Evolutionary conservation across 1,140 invertebrate genomes (phyloP).

Genomic region (Euura saliciscinereae): DNA sequence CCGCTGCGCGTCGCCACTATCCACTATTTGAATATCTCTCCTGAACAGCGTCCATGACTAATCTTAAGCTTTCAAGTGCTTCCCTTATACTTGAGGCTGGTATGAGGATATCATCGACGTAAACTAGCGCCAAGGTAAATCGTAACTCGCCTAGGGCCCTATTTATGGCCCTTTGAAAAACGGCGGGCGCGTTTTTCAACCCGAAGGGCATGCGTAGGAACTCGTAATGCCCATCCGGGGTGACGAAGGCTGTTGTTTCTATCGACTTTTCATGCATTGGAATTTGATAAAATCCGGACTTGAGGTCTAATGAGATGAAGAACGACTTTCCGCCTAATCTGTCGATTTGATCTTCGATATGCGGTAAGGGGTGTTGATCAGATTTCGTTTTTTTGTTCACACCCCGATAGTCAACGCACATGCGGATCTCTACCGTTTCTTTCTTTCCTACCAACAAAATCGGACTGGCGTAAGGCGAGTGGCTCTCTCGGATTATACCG

Average conservation of each 20-base stretch:
- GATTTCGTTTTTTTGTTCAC: conserved; percentile 43
- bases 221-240: conserved; percentile 28
- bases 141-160: conserved; percentile 12
- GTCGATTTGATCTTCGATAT: neutral
- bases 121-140: conserved; percentile 24
- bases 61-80: conserved; percentile 20
- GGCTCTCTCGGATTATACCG: conserved; percentile 25
- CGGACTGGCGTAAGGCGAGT: conserved; percentile 31
- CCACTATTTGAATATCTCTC: no score
- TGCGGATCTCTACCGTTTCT: conserved; percentile 37
- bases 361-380: neutral
- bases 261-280: conserved; percentile 18
- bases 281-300: conserved; percentile 34
- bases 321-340: no score
- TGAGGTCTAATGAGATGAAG: conserved; percentile 24
- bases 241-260: conserved; percentile 25
- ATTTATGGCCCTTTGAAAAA: conserved; percentile 46
- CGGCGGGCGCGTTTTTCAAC: conserved; percentile 27
- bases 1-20: no score
- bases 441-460: conserved; percentile 27
- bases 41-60: no score
- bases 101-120: conserved; percentile 36
- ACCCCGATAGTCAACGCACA: conserved; percentile 41
- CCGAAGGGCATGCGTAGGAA: conserved; percentile 39
- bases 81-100: conserved; percentile 23